A percentile compares a stretch with the other conserved stretches of the same genome.
Evolutionary conservation across 2,113 vertebrate species (phyloP).

Genomic region (Chaetodon auriga): DNA sequence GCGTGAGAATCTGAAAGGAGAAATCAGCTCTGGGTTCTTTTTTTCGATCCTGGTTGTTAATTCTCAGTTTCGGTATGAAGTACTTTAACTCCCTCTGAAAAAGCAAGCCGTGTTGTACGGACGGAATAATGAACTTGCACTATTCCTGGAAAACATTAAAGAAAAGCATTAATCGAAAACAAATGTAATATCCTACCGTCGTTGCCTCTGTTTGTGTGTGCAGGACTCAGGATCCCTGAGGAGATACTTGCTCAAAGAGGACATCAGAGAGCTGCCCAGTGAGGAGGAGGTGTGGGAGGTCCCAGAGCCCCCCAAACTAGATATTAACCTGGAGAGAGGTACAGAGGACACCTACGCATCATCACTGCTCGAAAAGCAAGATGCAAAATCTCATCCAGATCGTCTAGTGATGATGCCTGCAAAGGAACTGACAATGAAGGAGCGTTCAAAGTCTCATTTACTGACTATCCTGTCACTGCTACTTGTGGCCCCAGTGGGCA

Average conservation of each 20-base stretch:
- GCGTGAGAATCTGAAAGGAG: neutral
- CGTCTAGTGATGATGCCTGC: too few relatives aligned
- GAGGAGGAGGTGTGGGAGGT: conserved; percentile 84
- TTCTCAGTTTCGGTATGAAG: neutral
- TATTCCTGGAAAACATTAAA: neutral
- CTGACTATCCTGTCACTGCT: neutral
- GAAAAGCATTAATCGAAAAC: neutral
- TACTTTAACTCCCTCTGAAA: neutral
- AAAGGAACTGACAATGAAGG: neutral
- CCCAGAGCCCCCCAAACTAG: conserved; percentile 72
- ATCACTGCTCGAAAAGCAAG: neutral
- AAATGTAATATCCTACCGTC: neutral
- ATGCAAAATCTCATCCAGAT: neutral
- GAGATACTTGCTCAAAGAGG: conserved; percentile 74
- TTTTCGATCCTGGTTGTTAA: neutral
- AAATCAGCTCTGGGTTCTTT: neutral
- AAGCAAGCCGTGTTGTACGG: neutral
- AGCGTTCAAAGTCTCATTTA: neutral
- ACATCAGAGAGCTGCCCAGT: conserved; percentile 77
- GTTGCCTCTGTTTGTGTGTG: neutral
- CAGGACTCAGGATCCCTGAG: conserved; percentile 74
- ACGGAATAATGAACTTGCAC: neutral
- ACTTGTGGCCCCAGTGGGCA: too few relatives aligned
- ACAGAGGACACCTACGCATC: neutral
- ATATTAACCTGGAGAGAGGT: conserved; percentile 62